Evolutionary conservation across 2,888 invertebrate genomes (phyloP), one percentile per base, ranked within the genome.

Genomic region (Anoncus sp.): DNA sequence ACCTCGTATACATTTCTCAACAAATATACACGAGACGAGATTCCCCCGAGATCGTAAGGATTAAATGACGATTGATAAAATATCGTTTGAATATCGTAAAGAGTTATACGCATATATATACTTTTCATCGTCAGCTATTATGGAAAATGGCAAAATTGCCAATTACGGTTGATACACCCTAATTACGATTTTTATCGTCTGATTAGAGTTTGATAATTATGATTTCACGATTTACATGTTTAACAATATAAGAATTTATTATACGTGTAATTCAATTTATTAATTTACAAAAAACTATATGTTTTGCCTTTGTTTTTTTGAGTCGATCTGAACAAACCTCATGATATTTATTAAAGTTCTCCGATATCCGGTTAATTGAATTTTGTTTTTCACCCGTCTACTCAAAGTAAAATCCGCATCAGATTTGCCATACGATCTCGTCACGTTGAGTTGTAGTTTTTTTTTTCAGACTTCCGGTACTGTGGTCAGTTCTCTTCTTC

Each of bases 11-110:
- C 38, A 47, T 57, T 55, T 63, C 43, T 63, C 40, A 35, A 65
- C 10, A 1, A 38, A 51, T 47, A 35, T 20, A 10, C 22, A 16
- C 47, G 16, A 38, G 31, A 59, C 45, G 55, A 22, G 27, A 38
- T 70, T 22, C 22, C 4, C 24, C 4, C 24, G 67, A 35, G 75
- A 75, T 75, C 73, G 66, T 31, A 38, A 47, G 22, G 62, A 75
- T 45, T 60, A 76, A 75, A 76, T 57, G 43, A 40, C 59, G 45
- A 75, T 69, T 47, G 70, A 71, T 66, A 14, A 38, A 69, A 71
- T 66, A 62, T 53, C 62, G 40, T 31, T 31, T 55, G 24, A 16
- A 63, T 22, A 20, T 53, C 45, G 35, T 45, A 57, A 57, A 51
- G 24, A 51, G 7, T 38, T 10, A n/a, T n/a, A n/a, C n/a, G n/a